Conservation (phyloP, 2,888 invertebrate species). For the Embidobia sp. region DNA sequence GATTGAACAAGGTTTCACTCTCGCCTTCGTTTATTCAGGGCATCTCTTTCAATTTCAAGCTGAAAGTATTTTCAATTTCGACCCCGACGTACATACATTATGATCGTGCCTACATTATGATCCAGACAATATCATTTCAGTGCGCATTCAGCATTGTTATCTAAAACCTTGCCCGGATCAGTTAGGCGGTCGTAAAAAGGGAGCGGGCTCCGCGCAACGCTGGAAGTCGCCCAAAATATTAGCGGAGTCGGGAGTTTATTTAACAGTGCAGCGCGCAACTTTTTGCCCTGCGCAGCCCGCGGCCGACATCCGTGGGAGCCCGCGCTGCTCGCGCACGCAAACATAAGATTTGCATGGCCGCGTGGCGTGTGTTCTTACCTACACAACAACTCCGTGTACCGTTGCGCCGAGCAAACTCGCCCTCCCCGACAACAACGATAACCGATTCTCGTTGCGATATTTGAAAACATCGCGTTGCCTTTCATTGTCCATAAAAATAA, state of each 20-base stretch:
- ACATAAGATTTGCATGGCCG: background rate
- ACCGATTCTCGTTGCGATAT: background rate
- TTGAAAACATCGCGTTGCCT: slow-evolving; percentile 2
- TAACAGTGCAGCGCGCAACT: background rate
- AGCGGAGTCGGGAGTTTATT: slow-evolving; percentile 18
- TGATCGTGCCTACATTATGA: too few species aligned
- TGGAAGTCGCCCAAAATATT: slow-evolving; percentile 38
- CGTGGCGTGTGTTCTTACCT: too few species aligned
- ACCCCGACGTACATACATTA: too few species aligned
- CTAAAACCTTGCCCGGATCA: slow-evolving; percentile 21
- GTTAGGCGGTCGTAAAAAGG: slow-evolving; percentile 21
- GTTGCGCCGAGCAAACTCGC: background rate
- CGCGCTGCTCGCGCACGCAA: too few species aligned
- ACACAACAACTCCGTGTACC: too few species aligned
- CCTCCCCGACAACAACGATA: background rate
- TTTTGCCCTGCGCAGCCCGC: background rate
- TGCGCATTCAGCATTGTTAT: slow-evolving; percentile 15
- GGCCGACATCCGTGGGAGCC: too few species aligned
- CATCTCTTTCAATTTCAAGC: too few species aligned
- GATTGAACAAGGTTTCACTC: too few species aligned
- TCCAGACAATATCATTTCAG: slow-evolving; percentile 10
- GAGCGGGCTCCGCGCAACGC: background rate
- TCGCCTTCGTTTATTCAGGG: too few species aligned
- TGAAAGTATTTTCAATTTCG: too few species aligned
- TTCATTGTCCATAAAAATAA: slow-evolving; percentile 19